Percentiles rank a stretch among this genome's conserved stretches.
Conservation (phyloP, 2,797 vertebrate genomes). For the Anas georgica region DNA sequence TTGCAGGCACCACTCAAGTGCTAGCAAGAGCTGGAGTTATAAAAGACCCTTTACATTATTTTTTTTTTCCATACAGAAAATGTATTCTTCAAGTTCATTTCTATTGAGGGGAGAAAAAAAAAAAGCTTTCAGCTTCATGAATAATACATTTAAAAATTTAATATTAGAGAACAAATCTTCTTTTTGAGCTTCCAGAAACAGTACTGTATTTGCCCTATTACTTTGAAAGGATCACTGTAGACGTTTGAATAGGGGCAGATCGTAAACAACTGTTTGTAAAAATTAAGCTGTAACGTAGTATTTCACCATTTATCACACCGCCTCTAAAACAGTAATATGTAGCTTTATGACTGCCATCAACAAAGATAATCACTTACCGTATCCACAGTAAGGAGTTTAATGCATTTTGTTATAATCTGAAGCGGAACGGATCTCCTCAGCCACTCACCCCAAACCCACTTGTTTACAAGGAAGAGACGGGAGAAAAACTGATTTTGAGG, state of each 20-base stretch:
- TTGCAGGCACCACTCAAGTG: not conserved
- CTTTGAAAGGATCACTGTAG: constrained; percentile 17
- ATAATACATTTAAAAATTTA: constrained; percentile 53
- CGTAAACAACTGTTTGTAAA: not conserved
- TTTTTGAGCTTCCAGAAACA: constrained; percentile 53
- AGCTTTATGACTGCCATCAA: not conserved
- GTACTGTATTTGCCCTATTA: constrained; percentile 22
- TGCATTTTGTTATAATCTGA: not conserved
- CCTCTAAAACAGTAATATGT: not conserved
- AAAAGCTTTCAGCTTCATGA: constrained; percentile 52
- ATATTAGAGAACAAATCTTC: constrained; percentile 22
- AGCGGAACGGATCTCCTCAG: not conserved
- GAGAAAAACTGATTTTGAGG: not conserved
- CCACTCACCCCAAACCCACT: not conserved
- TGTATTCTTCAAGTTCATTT: constrained; percentile 34
- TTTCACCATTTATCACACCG: not conserved
- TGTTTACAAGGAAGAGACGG: not conserved
- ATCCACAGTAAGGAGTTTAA: not conserved
- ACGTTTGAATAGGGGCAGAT: constrained; percentile 13
- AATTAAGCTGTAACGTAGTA: constrained; percentile 21
- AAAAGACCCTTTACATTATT: not conserved
- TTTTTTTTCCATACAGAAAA: not conserved
- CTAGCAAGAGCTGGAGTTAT: not conserved
- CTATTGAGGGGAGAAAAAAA: not conserved
- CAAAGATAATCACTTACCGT: not conserved